Conservation (phyloP, 2,888 invertebrate genomes). For the Nomada flava region DNA sequence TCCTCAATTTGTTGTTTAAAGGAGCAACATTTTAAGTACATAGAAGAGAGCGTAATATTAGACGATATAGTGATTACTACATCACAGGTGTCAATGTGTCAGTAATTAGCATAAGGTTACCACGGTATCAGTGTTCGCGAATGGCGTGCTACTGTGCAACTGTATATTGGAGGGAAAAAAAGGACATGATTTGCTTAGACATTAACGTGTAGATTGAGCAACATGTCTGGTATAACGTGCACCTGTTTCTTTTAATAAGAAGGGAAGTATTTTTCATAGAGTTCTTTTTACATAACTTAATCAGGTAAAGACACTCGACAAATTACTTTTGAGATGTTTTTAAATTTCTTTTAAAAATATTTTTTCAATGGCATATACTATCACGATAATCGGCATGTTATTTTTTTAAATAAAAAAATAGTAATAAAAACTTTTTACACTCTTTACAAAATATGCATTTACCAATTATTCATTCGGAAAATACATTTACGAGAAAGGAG, state of each 20-base stretch:
- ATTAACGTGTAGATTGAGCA: constrained; percentile 24
- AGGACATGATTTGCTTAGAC: constrained; percentile 7
- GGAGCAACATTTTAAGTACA: not conserved
- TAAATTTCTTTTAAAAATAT: not conserved
- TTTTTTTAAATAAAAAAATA: too few relatives aligned
- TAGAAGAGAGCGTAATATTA: not conserved
- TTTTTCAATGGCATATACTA: too few relatives aligned
- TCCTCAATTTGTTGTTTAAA: too few relatives aligned
- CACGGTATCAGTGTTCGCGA: not conserved
- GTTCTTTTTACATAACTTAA: not conserved
- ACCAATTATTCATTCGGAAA: too few relatives aligned
- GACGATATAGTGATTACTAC: constrained; percentile 4
- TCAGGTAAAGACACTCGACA: not conserved
- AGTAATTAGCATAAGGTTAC: constrained; percentile 23
- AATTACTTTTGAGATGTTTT: not conserved
- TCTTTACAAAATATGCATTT: too few relatives aligned
- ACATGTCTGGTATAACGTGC: not conserved
- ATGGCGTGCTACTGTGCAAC: not conserved
- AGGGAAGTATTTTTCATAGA: not conserved
- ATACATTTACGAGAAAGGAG: too few relatives aligned
- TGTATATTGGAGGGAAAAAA: not conserved
- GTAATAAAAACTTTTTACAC: too few relatives aligned
- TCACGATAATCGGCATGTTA: too few relatives aligned
- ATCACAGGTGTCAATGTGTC: constrained; percentile 8
- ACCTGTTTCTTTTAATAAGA: not conserved